Percentiles rank a stretch among this genome's conserved stretches.
phyloP scores from a whole-genome alignment of 2,888 invertebrate genomes.

The Eupeodes latifasciatus region DNA sequence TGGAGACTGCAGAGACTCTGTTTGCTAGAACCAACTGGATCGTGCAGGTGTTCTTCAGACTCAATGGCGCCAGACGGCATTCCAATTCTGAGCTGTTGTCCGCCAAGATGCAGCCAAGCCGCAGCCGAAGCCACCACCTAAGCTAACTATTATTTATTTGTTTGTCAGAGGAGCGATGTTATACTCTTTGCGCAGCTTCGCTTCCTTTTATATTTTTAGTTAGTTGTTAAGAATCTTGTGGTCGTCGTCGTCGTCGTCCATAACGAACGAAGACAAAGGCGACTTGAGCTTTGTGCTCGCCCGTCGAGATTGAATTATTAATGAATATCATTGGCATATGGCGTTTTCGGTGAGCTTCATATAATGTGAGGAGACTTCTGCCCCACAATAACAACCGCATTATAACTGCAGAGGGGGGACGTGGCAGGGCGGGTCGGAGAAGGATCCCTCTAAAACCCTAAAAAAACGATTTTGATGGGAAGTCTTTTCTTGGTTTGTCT shows the following conservation, averaged over 20 bases:
- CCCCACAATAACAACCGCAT: slow-evolving; percentile 19
- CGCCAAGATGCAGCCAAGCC: slow-evolving; percentile 4
- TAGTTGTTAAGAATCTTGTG: slow-evolving; percentile 37
- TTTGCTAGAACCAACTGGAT: slow-evolving; percentile 52
- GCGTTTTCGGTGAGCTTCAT: slow-evolving; percentile 64
- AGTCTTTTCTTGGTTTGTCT: slow-evolving; percentile 24
- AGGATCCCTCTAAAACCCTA: background rate
- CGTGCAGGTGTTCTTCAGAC: slow-evolving; percentile 81
- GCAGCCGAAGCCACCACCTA: slow-evolving; percentile 42
- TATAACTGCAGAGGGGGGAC: too few species aligned
- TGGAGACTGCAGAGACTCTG: slow-evolving; percentile 2
- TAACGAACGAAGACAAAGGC: slow-evolving; percentile 46
- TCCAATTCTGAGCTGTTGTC: slow-evolving; percentile 68
- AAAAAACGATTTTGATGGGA: background rate
- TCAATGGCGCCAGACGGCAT: slow-evolving; percentile 79
- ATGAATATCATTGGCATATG: slow-evolving; percentile 73
- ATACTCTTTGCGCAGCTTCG: slow-evolving; percentile 15
- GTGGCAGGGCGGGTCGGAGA: background rate
- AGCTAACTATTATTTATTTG: slow-evolving; percentile 74
- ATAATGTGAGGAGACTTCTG: slow-evolving; percentile 47
- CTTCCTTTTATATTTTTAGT: slow-evolving; percentile 19
- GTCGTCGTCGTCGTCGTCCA: slow-evolving; percentile 11
- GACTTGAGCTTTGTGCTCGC: slow-evolving; percentile 66
- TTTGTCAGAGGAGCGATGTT: slow-evolving; percentile 62
- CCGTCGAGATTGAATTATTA: slow-evolving; percentile 76